phyloP scores from a whole-genome alignment of 2,888 invertebrate genomes.

The Drosophila borborema region DNA sequence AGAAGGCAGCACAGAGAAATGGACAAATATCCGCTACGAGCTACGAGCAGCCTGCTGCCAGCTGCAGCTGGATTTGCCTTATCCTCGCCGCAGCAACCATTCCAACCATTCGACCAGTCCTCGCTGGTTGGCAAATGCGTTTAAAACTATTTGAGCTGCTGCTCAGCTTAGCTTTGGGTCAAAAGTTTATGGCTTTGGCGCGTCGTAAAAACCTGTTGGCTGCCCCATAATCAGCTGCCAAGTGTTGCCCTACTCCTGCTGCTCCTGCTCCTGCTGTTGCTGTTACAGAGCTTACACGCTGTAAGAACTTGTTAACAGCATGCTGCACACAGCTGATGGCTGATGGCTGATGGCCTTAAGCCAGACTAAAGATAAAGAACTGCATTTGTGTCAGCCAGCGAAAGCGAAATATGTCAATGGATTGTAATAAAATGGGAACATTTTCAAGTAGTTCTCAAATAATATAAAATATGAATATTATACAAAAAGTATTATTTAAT shows the following conservation, averaged over 20 bases:
- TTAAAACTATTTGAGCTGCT: constrained; percentile 79
- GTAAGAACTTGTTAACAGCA: constrained; percentile 65
- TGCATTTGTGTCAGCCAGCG: constrained; percentile 11
- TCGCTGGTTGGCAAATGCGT: constrained; percentile 54
- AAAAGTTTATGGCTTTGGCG: constrained; percentile 73
- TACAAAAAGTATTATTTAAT: too few species aligned
- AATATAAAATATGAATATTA: neutral
- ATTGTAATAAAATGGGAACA: neutral
- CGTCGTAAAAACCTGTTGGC: constrained; percentile 76
- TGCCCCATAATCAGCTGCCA: constrained; percentile 59
- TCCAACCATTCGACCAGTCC: constrained; percentile 3
- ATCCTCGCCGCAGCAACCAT: constrained; percentile 7
- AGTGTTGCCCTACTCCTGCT: constrained; percentile 28
- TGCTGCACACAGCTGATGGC: constrained; percentile 38
- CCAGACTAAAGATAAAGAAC: constrained; percentile 14
- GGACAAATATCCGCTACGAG: constrained; percentile 40
- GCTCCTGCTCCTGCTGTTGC: neutral
- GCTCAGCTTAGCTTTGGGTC: constrained; percentile 74
- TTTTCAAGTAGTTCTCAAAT: neutral
- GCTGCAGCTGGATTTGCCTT: constrained; percentile 16
- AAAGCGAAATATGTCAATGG: neutral
- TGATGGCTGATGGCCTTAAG: constrained; percentile 29
- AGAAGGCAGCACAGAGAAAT: constrained; percentile 21
- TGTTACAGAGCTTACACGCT: constrained; percentile 52
- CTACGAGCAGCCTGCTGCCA: constrained; percentile 39